Conservation (phyloP, 2,797 vertebrate species). For the Takifugu ocellatus region DNA sequence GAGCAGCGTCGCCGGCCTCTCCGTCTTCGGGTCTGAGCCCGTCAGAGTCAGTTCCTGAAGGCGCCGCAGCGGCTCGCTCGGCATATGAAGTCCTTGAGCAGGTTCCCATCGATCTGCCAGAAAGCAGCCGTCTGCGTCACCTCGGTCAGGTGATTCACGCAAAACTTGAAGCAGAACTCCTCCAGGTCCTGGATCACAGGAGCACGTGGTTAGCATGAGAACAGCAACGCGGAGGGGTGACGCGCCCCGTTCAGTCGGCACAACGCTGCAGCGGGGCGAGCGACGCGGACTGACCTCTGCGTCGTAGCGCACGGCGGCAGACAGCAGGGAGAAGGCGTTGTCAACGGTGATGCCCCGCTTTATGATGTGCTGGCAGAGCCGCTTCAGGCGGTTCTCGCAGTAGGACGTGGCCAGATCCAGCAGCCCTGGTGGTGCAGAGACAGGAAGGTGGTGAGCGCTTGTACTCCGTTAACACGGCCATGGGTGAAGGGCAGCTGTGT, state of each 20-base stretch:
- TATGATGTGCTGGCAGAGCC: slow-evolving; percentile 95
- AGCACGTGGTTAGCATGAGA: background rate
- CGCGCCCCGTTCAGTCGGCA: background rate
- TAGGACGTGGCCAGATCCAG: slow-evolving; percentile 96
- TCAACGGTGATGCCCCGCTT: slow-evolving; percentile 94
- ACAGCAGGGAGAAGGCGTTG: slow-evolving; percentile 94
- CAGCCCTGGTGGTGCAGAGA: slow-evolving; percentile 75
- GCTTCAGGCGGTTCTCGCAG: slow-evolving; percentile 94
- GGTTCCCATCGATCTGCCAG: slow-evolving; percentile 93
- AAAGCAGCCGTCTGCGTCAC: slow-evolving; percentile 95
- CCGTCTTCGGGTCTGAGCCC: background rate
- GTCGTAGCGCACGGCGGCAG: slow-evolving; percentile 94
- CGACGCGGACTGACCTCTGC: slow-evolving; percentile 81
- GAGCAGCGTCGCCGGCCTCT: background rate
- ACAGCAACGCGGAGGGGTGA: background rate
- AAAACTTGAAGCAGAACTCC: slow-evolving; percentile 99
- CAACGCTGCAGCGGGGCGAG: background rate
- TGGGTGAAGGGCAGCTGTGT: background rate
- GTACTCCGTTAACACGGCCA: too few species aligned
- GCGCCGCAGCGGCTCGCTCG: slow-evolving; percentile 97
- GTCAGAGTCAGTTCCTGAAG: slow-evolving; percentile 89
- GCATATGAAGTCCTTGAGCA: slow-evolving; percentile 97
- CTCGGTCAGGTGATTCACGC: slow-evolving; percentile 95
- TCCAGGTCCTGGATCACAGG: slow-evolving; percentile 85
- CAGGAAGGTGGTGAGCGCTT: background rate